Evolutionary conservation across 1,140 invertebrate species (phyloP).

Genomic region (Drosophila chauvacae): DNA sequence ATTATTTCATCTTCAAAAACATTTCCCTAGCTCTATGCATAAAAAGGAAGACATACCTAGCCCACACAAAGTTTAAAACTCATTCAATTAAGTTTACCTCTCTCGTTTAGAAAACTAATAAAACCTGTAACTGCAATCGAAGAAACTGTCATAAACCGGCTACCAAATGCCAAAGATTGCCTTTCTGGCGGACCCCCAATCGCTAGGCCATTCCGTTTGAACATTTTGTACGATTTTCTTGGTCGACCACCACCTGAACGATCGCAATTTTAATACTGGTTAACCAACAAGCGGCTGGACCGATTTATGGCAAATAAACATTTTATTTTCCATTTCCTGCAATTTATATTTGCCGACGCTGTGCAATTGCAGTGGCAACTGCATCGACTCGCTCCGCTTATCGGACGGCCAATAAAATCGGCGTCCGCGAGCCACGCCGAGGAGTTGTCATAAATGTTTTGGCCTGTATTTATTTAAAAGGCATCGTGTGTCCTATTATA

Average conservation of each 20-base stretch:
- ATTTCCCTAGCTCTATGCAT: background rate
- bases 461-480: conserved; percentile 67
- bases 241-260: conserved; percentile 30
- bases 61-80: background rate
- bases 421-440: conserved; percentile 5
- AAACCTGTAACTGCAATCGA: conserved; percentile 32
- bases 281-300: conserved; percentile 48
- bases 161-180: conserved; percentile 43
- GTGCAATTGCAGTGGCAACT: conserved; percentile 55
- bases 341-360: conserved; percentile 67
- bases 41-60: background rate
- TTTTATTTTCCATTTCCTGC: conserved; percentile 75
- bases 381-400: conserved; percentile 52
- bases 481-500: conserved; percentile 55
- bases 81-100: background rate
- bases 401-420: conserved; percentile 48
- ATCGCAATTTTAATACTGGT: conserved; percentile 57
- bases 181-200: conserved; percentile 10
- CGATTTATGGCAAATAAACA: conserved; percentile 77
- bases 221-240: conserved; percentile 26
- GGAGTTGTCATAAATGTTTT: conserved; percentile 63
- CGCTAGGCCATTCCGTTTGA: conserved; percentile 2
- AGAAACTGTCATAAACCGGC: conserved; percentile 42
- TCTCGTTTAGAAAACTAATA: conserved; percentile 21
- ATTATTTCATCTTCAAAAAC: background rate